These are phyloP conservation scores for Muscina levida DNA, from an alignment of 2,888 invertebrate genomes.

Conservation along the genomic window DNA sequence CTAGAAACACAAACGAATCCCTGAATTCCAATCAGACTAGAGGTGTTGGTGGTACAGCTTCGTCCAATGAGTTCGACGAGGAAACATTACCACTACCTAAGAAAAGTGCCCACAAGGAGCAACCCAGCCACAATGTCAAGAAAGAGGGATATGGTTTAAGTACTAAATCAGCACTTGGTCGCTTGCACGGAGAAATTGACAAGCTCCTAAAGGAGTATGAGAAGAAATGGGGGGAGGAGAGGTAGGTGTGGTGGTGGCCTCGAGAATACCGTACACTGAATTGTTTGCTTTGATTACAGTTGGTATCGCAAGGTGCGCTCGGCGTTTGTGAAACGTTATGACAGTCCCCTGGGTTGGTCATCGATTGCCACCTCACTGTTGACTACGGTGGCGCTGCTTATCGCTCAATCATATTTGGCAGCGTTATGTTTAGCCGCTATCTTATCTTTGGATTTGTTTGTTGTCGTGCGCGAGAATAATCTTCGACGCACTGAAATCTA, in stretches of 20 bases:
- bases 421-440: constrained; percentile 80
- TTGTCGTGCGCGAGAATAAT: constrained; percentile 85
- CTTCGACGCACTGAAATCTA: constrained; percentile 82
- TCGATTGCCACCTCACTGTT: constrained; percentile 82
- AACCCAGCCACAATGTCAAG: not conserved
- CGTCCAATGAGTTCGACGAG: constrained; percentile 32
- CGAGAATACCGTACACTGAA: not conserved
- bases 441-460: constrained; percentile 81
- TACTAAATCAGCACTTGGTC: constrained; percentile 85
- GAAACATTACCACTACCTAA: not conserved
- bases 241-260: constrained; percentile 74
- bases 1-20: constrained; percentile 13
- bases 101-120: constrained; percentile 34
- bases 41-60: constrained; percentile 32
- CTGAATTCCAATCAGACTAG: constrained; percentile 26
- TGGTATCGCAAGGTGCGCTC: constrained; percentile 75
- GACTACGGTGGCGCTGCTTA: constrained; percentile 81
- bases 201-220: constrained; percentile 84
- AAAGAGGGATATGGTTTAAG: constrained; percentile 81
- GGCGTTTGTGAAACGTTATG: constrained; percentile 78
- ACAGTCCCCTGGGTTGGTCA: constrained; percentile 86
- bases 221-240: constrained; percentile 82
- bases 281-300: constrained; percentile 67
- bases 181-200: constrained; percentile 86
- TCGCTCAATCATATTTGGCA: constrained; percentile 78